phyloP scores from a whole-genome alignment of 2,888 invertebrate genomes.

The Sphaeridia pumilis region DNA sequence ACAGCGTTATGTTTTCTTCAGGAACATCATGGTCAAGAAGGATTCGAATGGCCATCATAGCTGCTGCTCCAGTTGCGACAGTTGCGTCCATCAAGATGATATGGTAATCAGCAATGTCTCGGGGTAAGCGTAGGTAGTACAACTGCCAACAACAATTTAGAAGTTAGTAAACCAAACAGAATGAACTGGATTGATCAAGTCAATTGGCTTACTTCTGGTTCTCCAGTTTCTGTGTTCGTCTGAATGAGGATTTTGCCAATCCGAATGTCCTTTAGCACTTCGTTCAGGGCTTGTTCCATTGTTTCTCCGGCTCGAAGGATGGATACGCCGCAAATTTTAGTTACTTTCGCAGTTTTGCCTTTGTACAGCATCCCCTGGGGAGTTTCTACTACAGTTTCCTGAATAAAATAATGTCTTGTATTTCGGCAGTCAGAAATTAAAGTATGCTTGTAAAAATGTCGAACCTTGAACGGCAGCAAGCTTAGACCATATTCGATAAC shows the following conservation, averaged over 20 bases:
- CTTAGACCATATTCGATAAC: slow-evolving; percentile 94
- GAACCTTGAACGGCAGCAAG: slow-evolving; percentile 71
- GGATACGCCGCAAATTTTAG: slow-evolving; percentile 93
- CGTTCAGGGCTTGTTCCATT: slow-evolving; percentile 97
- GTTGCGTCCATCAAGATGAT: slow-evolving; percentile 97
- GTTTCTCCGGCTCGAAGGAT: slow-evolving; percentile 97
- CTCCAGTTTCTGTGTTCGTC: slow-evolving; percentile 88
- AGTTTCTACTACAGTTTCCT: slow-evolving; percentile 69
- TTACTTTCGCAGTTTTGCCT: slow-evolving; percentile 72
- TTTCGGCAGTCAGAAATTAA: too few relatives aligned
- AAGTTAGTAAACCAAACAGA: neutral
- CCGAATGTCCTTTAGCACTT: slow-evolving; percentile 93
- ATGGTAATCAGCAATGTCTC: slow-evolving; percentile 92
- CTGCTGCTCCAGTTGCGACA: slow-evolving; percentile 95
- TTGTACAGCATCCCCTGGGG: slow-evolving; percentile 75
- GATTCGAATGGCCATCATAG: slow-evolving; percentile 98
- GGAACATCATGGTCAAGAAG: slow-evolving; percentile 95
- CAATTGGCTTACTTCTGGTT: slow-evolving; percentile 80
- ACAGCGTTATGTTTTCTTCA: slow-evolving; percentile 80
- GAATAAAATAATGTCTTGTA: too few relatives aligned
- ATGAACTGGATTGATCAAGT: neutral
- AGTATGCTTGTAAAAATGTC: too few relatives aligned
- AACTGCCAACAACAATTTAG: slow-evolving; percentile 47
- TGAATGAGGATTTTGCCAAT: slow-evolving; percentile 99
- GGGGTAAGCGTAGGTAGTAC: slow-evolving; percentile 90